These are phyloP conservation scores for Tetramorium parvispinum DNA, from an alignment of 1,140 invertebrate genomes.

Conservation along the genomic window DNA sequence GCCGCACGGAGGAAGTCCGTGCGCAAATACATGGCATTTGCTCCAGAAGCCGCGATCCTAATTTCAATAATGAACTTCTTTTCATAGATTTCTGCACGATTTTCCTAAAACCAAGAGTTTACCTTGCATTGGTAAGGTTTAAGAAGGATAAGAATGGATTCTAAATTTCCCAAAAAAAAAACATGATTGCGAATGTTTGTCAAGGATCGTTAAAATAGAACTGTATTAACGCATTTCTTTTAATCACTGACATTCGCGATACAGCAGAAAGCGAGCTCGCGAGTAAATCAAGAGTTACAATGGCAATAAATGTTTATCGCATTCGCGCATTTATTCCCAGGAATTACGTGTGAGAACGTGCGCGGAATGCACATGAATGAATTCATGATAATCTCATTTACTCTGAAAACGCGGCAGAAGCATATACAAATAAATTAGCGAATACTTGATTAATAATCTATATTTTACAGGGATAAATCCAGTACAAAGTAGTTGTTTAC, in stretches of 20 bases:
- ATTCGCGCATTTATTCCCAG: slow-evolving; percentile 20
- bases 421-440: background rate
- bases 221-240: background rate
- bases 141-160: background rate
- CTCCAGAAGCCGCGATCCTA: background rate
- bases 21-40: background rate
- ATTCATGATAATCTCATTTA: background rate
- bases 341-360: background rate
- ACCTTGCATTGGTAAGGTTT: no score
- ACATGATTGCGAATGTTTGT: background rate
- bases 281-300: background rate
- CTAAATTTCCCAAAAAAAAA: background rate
- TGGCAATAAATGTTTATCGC: slow-evolving; percentile 33
- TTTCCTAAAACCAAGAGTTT: background rate
- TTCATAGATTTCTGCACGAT: background rate
- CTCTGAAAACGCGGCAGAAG: no score
- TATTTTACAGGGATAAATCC: background rate
- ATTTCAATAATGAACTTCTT: slow-evolving; percentile 1
- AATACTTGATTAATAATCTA: background rate
- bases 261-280: background rate
- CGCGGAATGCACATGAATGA: background rate
- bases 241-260: background rate
- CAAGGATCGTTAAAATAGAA: background rate
- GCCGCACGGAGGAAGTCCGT: background rate
- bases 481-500: background rate